Evolutionary conservation across 2,888 invertebrate genomes (phyloP), one percentile per base, ranked within the genome.

Genomic region (Keiferia lycopersicella): DNA sequence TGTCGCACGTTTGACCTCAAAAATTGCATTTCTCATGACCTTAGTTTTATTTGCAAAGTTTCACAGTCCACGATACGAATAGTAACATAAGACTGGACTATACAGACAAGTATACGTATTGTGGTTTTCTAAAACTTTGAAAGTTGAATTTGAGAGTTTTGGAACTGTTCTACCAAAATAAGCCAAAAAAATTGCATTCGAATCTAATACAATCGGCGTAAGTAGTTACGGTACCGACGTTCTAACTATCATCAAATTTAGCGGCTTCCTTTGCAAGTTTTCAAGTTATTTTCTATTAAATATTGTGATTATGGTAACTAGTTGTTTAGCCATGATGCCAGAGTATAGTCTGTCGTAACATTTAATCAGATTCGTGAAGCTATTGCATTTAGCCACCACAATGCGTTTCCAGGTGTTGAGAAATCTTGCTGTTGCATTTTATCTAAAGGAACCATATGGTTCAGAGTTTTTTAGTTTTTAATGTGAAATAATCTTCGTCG

Each of bases 401-500:
- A 45, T 45, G 45, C 45, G 16, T 45, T 45, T 45, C 45, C 45
- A 45, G 45, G 10, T 22, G 16, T 59, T 41, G 41, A 20, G 41
- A 59, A 59, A 41, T 18, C 18, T 41, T 26, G 22, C 59, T 41
- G 7, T 2, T 22, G 7, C 2, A 3, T 59, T 16, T 41, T 59
- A 56, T 56, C 56, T 59, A 59, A 41, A 20, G 26, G 56, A 60
- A 26, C 22, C 61, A 61, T 61, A 61, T 61, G 30, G 61, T 61
- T 61, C 61, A 34, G 12, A 45, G 3, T 14, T 53, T 51, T 26
- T 56, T 45, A 41, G 30, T 61, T 61, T 50, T 41, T 48, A 12
- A 57, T 14, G 45, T 62, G 50, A 69, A 45, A 66, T 51, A 63
- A 65, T 62, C 50, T 41, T 41, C 59, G 53, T 26, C 20, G 4